These are phyloP conservation scores for Aepyceros melampus DNA, from an alignment of 2,113 vertebrate species.

Conservation along the genomic window DNA sequence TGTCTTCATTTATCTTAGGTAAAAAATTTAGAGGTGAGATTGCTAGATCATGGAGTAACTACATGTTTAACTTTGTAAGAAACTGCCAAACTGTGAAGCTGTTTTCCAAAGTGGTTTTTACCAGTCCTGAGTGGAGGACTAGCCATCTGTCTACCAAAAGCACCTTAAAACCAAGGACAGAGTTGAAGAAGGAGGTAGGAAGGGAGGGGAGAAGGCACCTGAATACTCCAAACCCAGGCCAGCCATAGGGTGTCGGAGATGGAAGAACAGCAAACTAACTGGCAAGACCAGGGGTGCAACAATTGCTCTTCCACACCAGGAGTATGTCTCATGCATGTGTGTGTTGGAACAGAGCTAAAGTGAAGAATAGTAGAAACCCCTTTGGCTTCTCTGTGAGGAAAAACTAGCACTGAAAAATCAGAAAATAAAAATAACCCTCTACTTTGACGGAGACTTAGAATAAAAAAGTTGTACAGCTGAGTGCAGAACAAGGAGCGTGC, in stretches of 20 bases:
- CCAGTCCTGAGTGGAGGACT: background rate
- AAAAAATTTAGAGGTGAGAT: background rate
- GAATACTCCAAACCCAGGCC: background rate
- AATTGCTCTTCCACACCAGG: background rate
- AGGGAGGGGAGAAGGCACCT: background rate
- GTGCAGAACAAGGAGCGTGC: too few relatives aligned
- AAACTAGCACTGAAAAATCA: background rate
- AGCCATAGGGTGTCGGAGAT: accelerated
- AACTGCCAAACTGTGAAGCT: background rate
- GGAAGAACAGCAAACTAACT: background rate
- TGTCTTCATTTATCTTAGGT: background rate
- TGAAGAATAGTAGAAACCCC: background rate
- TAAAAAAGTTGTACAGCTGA: background rate
- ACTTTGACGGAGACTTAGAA: background rate
- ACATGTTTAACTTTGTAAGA: background rate
- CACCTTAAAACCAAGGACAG: background rate
- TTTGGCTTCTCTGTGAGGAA: background rate
- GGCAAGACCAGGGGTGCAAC: background rate
- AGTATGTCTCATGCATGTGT: background rate
- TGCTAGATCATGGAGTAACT: background rate
- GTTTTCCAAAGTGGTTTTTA: background rate
- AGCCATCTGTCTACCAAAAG: background rate
- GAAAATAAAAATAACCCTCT: background rate
- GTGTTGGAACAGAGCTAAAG: background rate
- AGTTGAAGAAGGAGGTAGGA: background rate